Percentiles rank a stretch among this genome's conserved stretches.
Conservation (phyloP, 2,113 vertebrate genomes). For the Trogon melanurus region DNA sequence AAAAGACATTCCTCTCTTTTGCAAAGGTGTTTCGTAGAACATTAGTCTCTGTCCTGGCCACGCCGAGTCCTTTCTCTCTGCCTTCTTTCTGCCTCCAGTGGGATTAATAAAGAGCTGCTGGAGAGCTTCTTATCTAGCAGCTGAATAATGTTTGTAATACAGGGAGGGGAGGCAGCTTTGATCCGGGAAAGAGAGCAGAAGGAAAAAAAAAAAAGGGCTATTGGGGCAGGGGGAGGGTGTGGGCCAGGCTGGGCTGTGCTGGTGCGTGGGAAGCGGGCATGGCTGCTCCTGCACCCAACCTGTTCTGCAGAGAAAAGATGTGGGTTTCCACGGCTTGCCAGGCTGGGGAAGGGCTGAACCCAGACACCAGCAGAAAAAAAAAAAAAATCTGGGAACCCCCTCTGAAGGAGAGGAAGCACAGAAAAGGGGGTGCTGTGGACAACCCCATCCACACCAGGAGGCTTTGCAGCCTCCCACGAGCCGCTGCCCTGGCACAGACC, state of each 20-base stretch:
- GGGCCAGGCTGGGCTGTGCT: constrained; percentile 6
- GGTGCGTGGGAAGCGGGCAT: background rate
- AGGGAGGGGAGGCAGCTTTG: constrained; percentile 37
- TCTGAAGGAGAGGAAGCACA: background rate
- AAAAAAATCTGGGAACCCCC: background rate
- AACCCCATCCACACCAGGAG: accelerated
- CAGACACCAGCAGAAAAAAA: background rate
- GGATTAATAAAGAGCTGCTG: constrained; percentile 60
- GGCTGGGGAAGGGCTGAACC: constrained; percentile 3
- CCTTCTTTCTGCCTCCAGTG: constrained; percentile 29
- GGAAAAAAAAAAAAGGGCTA: background rate
- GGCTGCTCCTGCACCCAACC: constrained; percentile 15
- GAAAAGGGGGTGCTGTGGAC: background rate
- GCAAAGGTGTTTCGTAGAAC: constrained; percentile 1
- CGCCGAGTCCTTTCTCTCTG: background rate
- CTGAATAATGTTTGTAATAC: constrained; percentile 19
- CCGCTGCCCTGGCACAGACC: background rate
- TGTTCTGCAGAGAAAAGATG: background rate
- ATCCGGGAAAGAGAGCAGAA: background rate
- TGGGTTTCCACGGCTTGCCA: background rate
- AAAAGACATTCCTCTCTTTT: background rate
- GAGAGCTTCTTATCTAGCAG: constrained; percentile 47
- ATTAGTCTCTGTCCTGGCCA: constrained; percentile 39
- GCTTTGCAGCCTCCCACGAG: background rate
- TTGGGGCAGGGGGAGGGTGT: background rate